A percentile compares a stretch with the other conserved stretches of the same genome.
Conservation (phyloP, 1,140 invertebrate species). For the Drosophila azteca region DNA sequence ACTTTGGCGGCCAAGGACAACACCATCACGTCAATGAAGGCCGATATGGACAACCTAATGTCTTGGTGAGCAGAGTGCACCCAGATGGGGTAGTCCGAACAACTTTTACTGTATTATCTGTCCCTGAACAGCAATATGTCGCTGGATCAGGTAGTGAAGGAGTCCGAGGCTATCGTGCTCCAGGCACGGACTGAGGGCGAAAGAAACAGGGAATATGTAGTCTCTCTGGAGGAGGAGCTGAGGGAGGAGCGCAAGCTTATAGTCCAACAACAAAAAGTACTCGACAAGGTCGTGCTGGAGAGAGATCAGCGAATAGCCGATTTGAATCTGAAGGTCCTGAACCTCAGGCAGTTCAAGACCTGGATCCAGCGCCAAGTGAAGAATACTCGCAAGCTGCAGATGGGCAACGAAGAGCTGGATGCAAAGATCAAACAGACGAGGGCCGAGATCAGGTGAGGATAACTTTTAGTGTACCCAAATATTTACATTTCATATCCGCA, state of each 20-base stretch:
- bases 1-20: background rate
- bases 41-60: constrained; percentile 7
- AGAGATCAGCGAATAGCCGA: constrained; percentile 17
- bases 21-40: background rate
- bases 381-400: background rate
- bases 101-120: background rate
- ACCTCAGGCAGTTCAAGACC: constrained; percentile 11
- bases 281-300: background rate
- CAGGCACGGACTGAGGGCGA: background rate
- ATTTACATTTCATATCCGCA: background rate
- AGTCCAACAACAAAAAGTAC: background rate
- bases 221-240: constrained; percentile 10
- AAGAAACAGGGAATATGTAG: background rate
- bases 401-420: background rate
- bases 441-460: constrained; percentile 8
- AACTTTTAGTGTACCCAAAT: too few relatives aligned
- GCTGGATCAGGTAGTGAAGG: constrained; percentile 1
- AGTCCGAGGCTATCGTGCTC: background rate
- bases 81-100: background rate
- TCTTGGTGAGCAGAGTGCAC: constrained; percentile 25
- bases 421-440: background rate
- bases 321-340: constrained; percentile 12
- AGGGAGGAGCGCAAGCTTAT: background rate
- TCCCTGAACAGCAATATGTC: constrained; percentile 16
- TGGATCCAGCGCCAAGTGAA: background rate